These are phyloP conservation scores for Hydrozoanthus tunicans DNA, from an alignment of 64 coral and sea anemone species.

Conservation along the genomic window DNA sequence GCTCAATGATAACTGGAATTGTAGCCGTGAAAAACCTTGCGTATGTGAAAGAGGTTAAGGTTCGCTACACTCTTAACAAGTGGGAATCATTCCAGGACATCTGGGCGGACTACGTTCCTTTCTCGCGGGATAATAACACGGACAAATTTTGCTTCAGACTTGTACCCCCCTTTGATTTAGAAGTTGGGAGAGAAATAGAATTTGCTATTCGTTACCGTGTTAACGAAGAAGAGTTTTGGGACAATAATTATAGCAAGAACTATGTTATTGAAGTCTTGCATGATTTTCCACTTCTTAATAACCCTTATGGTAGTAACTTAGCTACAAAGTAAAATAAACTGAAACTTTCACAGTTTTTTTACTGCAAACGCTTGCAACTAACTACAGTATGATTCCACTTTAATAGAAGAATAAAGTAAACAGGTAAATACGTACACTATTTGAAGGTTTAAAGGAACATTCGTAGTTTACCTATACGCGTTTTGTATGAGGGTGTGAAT, in stretches of 20 bases:
- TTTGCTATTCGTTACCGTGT: slow-evolving; percentile 46
- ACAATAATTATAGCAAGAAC: slow-evolving; percentile 33
- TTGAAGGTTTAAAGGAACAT: no score
- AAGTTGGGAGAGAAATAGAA: slow-evolving; percentile 41
- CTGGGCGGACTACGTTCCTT: slow-evolving; percentile 10
- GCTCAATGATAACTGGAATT: slow-evolving; percentile 50
- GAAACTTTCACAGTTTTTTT: no score
- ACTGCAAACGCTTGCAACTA: no score
- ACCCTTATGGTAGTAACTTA: no score
- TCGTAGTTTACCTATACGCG: no score
- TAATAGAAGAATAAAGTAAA: no score
- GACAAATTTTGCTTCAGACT: slow-evolving; percentile 48
- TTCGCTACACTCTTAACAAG: slow-evolving; percentile 30
- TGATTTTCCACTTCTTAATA: background rate
- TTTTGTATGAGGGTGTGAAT: no score
- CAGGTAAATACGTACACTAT: no score
- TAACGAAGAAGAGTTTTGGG: slow-evolving; percentile 29
- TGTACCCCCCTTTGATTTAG: slow-evolving; percentile 35
- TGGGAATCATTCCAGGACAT: slow-evolving; percentile 43
- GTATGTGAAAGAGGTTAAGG: slow-evolving; percentile 32
- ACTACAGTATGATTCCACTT: no score
- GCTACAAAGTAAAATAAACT: no score
- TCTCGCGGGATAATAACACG: background rate
- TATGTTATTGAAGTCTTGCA: slow-evolving; percentile 19
- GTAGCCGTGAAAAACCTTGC: slow-evolving; percentile 14